Evolutionary conservation across 2,888 invertebrate genomes (phyloP), one percentile per base, ranked within the genome.

Genomic region (Ophioninae sp.): DNA sequence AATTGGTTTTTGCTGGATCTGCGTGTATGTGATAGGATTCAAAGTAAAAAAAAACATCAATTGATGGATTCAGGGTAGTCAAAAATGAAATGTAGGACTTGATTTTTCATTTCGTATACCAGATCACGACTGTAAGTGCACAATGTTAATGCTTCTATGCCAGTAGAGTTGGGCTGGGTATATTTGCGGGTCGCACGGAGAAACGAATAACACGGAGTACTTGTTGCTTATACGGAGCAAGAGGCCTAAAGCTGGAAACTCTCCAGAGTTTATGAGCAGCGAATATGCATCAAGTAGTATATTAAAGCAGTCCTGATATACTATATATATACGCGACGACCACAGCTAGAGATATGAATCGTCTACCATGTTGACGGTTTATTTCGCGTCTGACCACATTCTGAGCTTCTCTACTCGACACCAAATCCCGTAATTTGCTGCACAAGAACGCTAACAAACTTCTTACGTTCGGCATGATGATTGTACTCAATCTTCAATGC

Each of bases 151-250:
- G 44, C 13, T 50, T 13, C 17, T 17, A 50, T 13, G 50, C 50
- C 50, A 50, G 50, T 50, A 50, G 17, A 50, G 50, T 17, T 30
- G 13, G 50, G 50, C 17, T 50, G 6, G 2, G 17, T 37, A 50
- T 68, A 77, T 69, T 30, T 65, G 23, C 57, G 37, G 13, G n/a
- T 57, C 23, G 73, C 39, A 37, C 44, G 37, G n/a, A 61, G 67
- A 39, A 65, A 81, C 41, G 59, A 79, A 64, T 62, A n/a, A 75
- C 61, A 61, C 72, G 70, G 56, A 61, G 69, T 79, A 89, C 89
- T 89, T 89, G 89, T 89, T 89, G 89, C 88, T 85, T 85, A 82
- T 82, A 79, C 75, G 72, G 72, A 72, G 70, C 68, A 68, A 69
- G 77, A 77, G 82, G 76, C 79, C 72, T 81, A 77, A 41, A 41